Conservation (phyloP, 1,140 invertebrate genomes). For the Branchinecta lynchi region DNA sequence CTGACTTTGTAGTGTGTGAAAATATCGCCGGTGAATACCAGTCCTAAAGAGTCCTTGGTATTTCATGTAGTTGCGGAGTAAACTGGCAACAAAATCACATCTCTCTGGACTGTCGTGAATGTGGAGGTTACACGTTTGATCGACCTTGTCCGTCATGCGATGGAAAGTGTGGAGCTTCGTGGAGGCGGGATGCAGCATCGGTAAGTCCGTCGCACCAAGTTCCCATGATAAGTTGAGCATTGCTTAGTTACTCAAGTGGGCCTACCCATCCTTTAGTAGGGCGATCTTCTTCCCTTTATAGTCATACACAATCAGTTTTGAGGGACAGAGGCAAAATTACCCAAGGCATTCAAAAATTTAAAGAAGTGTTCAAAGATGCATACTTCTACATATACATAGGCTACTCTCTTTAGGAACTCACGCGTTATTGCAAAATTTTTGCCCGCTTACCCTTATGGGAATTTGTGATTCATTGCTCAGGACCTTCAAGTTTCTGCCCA, state of each 20-base stretch:
- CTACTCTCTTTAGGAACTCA: background rate
- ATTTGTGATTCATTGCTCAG: too few species aligned
- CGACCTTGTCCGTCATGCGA: conserved; percentile 60
- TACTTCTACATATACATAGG: background rate
- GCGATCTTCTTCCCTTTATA: background rate
- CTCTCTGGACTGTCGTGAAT: conserved; percentile 60
- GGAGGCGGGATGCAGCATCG: conserved; percentile 60
- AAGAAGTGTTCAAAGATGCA: background rate
- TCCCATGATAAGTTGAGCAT: background rate
- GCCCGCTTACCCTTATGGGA: too few species aligned
- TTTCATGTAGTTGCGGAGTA: conserved; percentile 49
- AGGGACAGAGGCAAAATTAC: background rate
- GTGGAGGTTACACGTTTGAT: conserved; percentile 59
- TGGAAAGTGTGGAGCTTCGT: conserved; percentile 50
- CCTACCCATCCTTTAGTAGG: background rate
- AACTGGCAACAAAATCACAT: conserved; percentile 64
- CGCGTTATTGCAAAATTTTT: background rate
- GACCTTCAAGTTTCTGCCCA: too few species aligned
- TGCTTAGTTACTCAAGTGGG: background rate
- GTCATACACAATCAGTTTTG: background rate
- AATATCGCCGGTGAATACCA: too few species aligned
- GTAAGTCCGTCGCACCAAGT: conserved; percentile 34
- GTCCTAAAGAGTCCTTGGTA: background rate
- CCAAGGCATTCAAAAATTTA: background rate
- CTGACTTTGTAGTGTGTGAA: too few species aligned